Evolutionary conservation across 2,797 vertebrate species (phyloP), one percentile per base, ranked within the genome.

Genomic region (Sandelia bainsii): DNA sequence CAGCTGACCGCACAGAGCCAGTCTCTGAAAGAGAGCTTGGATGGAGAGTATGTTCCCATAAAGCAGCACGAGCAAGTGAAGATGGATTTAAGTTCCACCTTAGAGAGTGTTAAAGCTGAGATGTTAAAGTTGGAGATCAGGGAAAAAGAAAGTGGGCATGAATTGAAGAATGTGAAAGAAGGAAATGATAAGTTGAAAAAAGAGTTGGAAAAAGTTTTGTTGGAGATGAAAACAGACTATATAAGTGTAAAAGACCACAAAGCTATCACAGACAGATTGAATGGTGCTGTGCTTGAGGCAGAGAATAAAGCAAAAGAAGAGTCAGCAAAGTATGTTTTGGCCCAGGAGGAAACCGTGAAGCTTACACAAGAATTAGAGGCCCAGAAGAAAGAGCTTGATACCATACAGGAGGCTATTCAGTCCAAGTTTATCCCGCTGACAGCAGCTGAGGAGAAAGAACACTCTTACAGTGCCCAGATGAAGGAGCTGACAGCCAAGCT

Each of bases 331-430:
- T 93, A 91, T 4, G 62, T 45, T 39, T 81, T 67, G 3, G 91
- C 93, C n/a, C 95, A 96, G 11, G 94, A 96, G 17, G 96, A 97
- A 73, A 90, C 93, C 0, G 29, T 0, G 0, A 95, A 93, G 68
- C 79, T 99, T 16, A 96, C 96, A 0, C 82, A 90, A 0, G 98
- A 99, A 64, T 94, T 98, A 0, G 91, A 96, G 82, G 96, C 96
- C 42, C 98, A 99, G 83, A 97, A 93, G 83, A 95, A 87, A 74
- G 97, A 99, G 27, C 95, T 99, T 0, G 97, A 98, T 77, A 96
- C 95, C 0, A 96, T 99, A 54, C 97, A 98, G 4, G 96, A 97
- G 52, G 98, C 97, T 42, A 96, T 99, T 76, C 92, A 93, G 73
- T 94, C 95, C 0, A 98, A 94, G 71, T 99, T 98, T 0, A 92